Conservation (phyloP, 2,888 invertebrate genomes). For the Mylabris sibirica region DNA sequence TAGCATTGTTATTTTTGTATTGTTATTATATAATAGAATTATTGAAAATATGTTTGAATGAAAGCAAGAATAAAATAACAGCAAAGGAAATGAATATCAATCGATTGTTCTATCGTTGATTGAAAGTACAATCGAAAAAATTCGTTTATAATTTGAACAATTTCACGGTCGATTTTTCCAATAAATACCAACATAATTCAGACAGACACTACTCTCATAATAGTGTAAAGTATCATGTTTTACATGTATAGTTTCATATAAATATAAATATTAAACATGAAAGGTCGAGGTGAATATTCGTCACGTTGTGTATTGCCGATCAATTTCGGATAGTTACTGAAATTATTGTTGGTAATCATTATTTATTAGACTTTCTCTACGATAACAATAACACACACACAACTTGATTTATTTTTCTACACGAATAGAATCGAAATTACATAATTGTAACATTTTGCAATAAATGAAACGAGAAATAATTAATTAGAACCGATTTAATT, state of each 20-base stretch:
- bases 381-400: not conserved
- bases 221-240: not conserved
- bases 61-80: not conserved
- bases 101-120: not conserved
- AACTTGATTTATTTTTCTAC: not conserved
- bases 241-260: not conserved
- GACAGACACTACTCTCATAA: not conserved
- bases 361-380: constrained; percentile 2
- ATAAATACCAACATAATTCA: not conserved
- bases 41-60: not conserved
- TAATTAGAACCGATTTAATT: no score
- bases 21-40: not conserved
- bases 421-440: not conserved
- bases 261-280: not conserved
- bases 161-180: not conserved
- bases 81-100: not conserved
- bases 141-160: not conserved
- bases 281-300: not conserved
- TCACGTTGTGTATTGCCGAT: not conserved
- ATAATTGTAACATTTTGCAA: not conserved
- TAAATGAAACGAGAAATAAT: no score
- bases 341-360: not conserved
- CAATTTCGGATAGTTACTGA: not conserved
- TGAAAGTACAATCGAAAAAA: not conserved
- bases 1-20: not conserved